Evolutionary conservation across 2,888 invertebrate genomes (phyloP).

Genomic region (Agriopis marginaria): DNA sequence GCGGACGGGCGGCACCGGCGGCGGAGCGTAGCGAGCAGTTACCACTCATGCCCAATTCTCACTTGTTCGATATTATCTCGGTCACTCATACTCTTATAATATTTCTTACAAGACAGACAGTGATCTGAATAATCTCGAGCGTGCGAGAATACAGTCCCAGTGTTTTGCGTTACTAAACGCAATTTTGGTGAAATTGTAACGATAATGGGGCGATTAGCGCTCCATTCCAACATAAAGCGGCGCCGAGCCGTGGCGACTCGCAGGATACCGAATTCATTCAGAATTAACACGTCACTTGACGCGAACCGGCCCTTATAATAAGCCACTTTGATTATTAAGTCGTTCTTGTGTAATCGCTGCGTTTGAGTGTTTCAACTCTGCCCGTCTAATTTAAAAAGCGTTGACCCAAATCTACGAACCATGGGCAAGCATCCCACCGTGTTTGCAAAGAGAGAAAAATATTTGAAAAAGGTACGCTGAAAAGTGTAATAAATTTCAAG

Average conservation of each 20-base stretch:
- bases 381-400: neutral
- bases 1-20: neutral
- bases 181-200: constrained; percentile 26
- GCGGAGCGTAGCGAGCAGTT: neutral
- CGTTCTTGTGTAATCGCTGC: neutral
- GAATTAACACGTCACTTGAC: constrained; percentile 16
- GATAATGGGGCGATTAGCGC: constrained; percentile 27
- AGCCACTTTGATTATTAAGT: constrained; percentile 10
- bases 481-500: neutral
- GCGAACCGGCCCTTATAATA: constrained; percentile 4
- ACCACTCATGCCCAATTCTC: neutral
- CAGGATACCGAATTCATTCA: constrained; percentile 22
- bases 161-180: constrained; percentile 26
- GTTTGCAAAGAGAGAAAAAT: neutral
- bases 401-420: too few relatives aligned
- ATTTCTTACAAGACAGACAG: neutral
- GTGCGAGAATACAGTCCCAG: neutral
- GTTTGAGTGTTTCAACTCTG: neutral
- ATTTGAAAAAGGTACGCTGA: neutral
- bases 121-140: neutral
- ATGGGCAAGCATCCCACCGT: neutral
- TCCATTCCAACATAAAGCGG: constrained; percentile 18
- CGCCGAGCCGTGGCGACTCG: constrained; percentile 6
- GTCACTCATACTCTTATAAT: neutral
- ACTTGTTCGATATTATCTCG: neutral